A percentile compares a stretch with the other conserved stretches of the same genome.
phyloP scores from a whole-genome alignment of 2,888 invertebrate species.

The Phragmatobia fuliginosa region DNA sequence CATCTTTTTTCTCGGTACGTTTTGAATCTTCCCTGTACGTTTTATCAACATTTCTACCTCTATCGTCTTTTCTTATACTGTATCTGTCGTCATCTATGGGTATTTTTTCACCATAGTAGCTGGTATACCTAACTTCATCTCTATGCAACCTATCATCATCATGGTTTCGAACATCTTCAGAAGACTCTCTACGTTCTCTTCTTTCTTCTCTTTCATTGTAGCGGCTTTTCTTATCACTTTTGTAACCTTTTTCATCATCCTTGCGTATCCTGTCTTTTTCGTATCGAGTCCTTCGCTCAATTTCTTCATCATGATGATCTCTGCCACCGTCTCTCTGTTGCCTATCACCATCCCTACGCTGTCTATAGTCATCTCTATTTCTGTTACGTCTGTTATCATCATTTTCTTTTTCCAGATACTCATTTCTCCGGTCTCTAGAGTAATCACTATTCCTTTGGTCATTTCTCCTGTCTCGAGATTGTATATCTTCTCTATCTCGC shows the following conservation, averaged over 20 bases:
- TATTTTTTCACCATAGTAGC: constrained; percentile 17
- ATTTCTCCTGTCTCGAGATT: constrained; percentile 54
- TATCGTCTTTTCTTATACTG: constrained; percentile 35
- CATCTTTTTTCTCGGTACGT: background rate
- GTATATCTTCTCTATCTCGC: constrained; percentile 57
- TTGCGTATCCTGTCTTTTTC: constrained; percentile 34
- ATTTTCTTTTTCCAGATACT: constrained; percentile 26
- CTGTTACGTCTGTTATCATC: constrained; percentile 18
- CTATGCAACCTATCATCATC: constrained; percentile 21
- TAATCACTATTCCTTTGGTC: constrained; percentile 44
- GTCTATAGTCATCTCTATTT: constrained; percentile 14
- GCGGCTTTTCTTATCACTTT: constrained; percentile 23
- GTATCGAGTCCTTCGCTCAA: constrained; percentile 24
- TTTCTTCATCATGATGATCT: constrained; percentile 31
- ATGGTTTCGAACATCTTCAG: constrained; percentile 7
- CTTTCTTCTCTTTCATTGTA: constrained; percentile 7
- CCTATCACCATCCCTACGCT: constrained; percentile 23
- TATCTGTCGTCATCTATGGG: constrained; percentile 36
- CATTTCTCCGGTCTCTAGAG: constrained; percentile 22
- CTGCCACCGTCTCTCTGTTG: constrained; percentile 26
- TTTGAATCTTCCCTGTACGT: background rate
- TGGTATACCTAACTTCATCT: constrained; percentile 23
- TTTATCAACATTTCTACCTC: constrained; percentile 21
- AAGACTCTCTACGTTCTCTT: constrained; percentile 21
- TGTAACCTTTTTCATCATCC: constrained; percentile 24